phyloP scores from a whole-genome alignment of 1,140 invertebrate genomes.

The Portunus trituberculatus region DNA sequence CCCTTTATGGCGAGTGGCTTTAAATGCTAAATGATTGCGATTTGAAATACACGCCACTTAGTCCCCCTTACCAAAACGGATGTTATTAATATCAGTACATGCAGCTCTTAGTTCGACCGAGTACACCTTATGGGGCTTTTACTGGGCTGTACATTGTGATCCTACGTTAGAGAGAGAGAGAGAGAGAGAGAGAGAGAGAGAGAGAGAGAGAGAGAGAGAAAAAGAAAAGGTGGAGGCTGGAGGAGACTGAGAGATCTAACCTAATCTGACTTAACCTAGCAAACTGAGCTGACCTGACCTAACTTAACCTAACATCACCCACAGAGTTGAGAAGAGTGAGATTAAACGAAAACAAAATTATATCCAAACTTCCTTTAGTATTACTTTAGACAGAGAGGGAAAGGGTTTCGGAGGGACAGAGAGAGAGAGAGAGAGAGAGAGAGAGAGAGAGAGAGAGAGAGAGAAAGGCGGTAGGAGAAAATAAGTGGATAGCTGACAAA shows the following conservation, averaged over 20 bases:
- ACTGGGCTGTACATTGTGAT: neutral
- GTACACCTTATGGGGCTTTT: neutral
- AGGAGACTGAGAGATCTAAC: no score
- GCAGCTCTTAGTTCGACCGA: neutral
- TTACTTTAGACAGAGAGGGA: neutral
- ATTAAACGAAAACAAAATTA: no score
- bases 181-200: neutral
- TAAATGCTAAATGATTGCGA: neutral
- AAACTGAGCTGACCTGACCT: no score
- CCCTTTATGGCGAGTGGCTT: neutral
- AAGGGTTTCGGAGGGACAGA: neutral
- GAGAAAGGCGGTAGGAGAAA: neutral
- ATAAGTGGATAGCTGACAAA: neutral
- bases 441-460: neutral
- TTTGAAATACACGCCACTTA: neutral
- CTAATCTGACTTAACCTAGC: no score
- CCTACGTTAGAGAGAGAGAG: slow-evolving; percentile 1
- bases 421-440: slow-evolving; percentile 32
- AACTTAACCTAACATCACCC: no score
- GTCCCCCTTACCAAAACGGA: neutral
- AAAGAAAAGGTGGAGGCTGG: no score
- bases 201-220: no score
- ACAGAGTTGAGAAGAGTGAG: no score
- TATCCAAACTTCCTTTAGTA: no score
- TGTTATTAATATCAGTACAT: neutral